Evolutionary conservation across 1,140 invertebrate genomes (phyloP).

Genomic region (Hormaphis cornu): DNA sequence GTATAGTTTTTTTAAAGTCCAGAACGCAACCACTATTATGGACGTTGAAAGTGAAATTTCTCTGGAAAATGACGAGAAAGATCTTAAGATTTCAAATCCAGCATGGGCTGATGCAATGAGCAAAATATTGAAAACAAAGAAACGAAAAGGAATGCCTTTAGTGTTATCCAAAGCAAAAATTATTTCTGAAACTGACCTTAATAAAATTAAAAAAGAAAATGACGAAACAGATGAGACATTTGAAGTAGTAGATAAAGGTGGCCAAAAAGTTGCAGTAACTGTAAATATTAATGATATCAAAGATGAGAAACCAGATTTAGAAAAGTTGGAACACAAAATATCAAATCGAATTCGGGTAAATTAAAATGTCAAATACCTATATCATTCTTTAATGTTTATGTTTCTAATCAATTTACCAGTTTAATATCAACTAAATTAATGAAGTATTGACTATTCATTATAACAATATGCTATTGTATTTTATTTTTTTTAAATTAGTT

Average conservation of each 20-base stretch:
- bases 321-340: conserved; percentile 34
- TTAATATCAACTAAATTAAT: no score
- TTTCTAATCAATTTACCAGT: no score
- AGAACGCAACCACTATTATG: no score
- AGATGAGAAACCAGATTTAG: conserved; percentile 35
- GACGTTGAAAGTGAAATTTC: no score
- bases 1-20: no score
- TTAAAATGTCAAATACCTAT: no score
- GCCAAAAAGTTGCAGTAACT: not conserved
- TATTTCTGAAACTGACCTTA: conserved; percentile 45
- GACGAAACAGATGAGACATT: conserved; percentile 22
- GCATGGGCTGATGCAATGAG: conserved; percentile 62
- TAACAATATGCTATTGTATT: no score
- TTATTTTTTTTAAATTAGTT: no score
- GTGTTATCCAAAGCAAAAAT: conserved; percentile 58
- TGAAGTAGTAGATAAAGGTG: conserved; percentile 25
- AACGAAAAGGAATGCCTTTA: conserved; percentile 36
- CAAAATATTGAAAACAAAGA: conserved; percentile 40
- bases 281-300: conserved; percentile 39
- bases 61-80: not conserved
- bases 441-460: no score
- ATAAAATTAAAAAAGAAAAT: conserved; percentile 33
- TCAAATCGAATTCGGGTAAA: conserved; percentile 31
- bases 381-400: no score
- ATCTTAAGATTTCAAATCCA: conserved; percentile 41